phyloP scores from a whole-genome alignment of 2,113 vertebrate genomes.

The Monarcha castaneiventris region DNA sequence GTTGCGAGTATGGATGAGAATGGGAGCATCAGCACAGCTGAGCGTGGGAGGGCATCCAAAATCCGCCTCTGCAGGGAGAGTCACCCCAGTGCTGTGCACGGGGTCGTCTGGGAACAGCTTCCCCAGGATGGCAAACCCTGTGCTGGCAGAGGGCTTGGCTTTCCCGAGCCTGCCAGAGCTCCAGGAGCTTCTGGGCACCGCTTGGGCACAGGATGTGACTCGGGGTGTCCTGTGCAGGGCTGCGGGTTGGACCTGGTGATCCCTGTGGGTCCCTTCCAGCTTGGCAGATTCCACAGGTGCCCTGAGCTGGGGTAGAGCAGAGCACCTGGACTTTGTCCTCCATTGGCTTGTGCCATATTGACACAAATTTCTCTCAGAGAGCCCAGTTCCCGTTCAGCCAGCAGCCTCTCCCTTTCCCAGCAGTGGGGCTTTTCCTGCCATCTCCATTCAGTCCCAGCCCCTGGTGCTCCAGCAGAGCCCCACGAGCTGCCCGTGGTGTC shows the following conservation, averaged over 20 bases:
- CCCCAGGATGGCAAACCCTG: accelerated
- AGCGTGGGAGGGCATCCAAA: neutral
- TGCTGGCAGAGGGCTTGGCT: neutral
- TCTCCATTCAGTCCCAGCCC: neutral
- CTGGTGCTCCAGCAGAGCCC: neutral
- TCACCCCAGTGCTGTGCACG: accelerated
- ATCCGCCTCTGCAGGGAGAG: neutral
- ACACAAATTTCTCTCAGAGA: neutral
- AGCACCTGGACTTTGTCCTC: neutral
- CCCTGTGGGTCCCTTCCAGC: neutral
- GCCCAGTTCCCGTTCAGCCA: accelerated
- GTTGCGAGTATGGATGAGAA: accelerated
- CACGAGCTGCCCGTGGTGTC: neutral
- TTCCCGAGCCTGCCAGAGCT: neutral
- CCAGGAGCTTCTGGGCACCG: neutral
- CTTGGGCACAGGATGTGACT: neutral
- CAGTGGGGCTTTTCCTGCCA: neutral
- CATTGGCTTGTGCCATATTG: accelerated
- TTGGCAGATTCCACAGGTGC: accelerated
- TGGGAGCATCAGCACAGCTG: neutral
- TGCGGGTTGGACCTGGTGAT: neutral
- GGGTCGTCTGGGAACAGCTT: accelerated
- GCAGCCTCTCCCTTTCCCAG: neutral
- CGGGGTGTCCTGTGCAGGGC: neutral
- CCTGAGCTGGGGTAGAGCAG: neutral